phyloP scores from a whole-genome alignment of 2,797 vertebrate species.

The Atherinosoma microstoma region DNA sequence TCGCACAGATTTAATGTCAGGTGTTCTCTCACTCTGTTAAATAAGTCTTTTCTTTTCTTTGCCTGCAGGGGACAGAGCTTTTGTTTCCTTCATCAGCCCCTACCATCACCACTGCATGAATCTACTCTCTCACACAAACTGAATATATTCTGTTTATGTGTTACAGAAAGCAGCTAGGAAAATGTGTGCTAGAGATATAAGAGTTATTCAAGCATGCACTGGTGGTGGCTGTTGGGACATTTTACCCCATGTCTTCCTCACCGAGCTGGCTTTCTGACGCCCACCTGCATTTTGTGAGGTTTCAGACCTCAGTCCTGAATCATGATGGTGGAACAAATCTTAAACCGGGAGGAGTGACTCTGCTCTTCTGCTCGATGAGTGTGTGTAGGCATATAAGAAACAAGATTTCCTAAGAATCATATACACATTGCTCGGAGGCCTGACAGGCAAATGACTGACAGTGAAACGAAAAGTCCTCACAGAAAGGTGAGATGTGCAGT shows the following conservation, averaged over 20 bases:
- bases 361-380: constrained; percentile 31
- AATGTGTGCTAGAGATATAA: constrained; percentile 59
- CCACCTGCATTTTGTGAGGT: constrained; percentile 69
- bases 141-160: constrained; percentile 46
- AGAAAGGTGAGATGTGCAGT: constrained; percentile 8
- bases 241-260: constrained; percentile 55
- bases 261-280: constrained; percentile 46
- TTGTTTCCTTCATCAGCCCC: constrained; percentile 51
- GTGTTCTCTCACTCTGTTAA: constrained; percentile 79
- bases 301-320: constrained; percentile 35
- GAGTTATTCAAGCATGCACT: constrained; percentile 69
- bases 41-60: constrained; percentile 74
- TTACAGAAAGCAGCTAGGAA: constrained; percentile 39
- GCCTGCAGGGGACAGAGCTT: constrained; percentile 69
- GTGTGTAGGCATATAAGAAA: constrained; percentile 6
- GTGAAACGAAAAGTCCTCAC: constrained; percentile 31
- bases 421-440: constrained; percentile 28
- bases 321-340: constrained; percentile 40
- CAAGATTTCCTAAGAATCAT: background rate
- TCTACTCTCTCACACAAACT: constrained; percentile 25
- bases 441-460: constrained; percentile 31
- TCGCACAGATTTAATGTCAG: constrained; percentile 83
- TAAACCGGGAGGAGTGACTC: constrained; percentile 25
- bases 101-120: constrained; percentile 30
- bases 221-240: constrained; percentile 57